Percentiles rank a stretch among this genome's conserved stretches.
Conservation (phyloP, 2,797 vertebrate genomes). For the Hoplostethus atlanticus region DNA sequence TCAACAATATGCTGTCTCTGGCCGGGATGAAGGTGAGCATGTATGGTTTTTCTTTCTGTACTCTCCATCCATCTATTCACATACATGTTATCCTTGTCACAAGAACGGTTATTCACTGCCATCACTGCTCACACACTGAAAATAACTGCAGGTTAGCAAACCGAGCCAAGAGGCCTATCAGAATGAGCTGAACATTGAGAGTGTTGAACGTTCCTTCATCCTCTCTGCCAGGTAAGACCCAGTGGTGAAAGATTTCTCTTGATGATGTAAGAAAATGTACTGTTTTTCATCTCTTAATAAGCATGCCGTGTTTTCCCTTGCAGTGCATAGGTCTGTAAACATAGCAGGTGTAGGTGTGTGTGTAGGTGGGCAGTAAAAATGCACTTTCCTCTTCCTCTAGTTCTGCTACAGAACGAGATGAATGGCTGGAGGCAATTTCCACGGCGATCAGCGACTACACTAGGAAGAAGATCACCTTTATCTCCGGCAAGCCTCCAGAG, state of each 20-base stretch:
- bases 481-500: constrained; percentile 87
- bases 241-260: constrained; percentile 9
- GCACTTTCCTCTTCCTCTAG: constrained; percentile 74
- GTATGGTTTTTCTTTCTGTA: background rate
- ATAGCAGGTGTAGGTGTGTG: background rate
- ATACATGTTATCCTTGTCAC: background rate
- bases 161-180: constrained; percentile 95
- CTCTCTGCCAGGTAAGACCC: constrained; percentile 91
- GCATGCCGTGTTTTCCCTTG: background rate
- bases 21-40: constrained; percentile 94
- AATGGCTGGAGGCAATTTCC: constrained; percentile 95
- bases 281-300: background rate
- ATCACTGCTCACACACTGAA: constrained; percentile 24
- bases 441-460: constrained; percentile 91
- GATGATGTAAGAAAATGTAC: background rate
- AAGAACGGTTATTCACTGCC: background rate
- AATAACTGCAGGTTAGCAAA: constrained; percentile 90
- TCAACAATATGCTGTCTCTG: constrained; percentile 94
- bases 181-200: constrained; percentile 97
- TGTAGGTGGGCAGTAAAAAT: background rate
- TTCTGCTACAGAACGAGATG: constrained; percentile 92
- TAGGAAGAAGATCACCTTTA: constrained; percentile 94
- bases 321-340: background rate
- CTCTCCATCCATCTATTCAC: background rate
- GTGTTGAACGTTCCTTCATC: constrained; percentile 97